Conservation (phyloP, 2,888 invertebrate genomes). For the Pediacus dermestoides region DNA sequence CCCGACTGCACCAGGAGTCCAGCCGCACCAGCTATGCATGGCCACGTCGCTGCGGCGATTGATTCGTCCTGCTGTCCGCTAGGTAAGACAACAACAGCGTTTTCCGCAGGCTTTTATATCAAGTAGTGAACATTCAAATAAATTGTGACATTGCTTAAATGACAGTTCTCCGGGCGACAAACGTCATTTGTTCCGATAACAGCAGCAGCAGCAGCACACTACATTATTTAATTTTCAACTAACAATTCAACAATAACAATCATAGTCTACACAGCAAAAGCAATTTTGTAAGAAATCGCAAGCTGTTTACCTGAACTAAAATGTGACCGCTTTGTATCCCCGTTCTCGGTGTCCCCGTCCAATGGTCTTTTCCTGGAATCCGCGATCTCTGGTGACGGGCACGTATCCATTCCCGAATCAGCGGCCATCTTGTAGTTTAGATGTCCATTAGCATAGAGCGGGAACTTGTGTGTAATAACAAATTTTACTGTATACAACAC, state of each 20-base stretch:
- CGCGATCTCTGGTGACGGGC: conserved; percentile 87
- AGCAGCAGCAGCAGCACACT: neutral
- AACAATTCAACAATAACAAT: neutral
- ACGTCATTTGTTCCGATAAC: conserved; percentile 10
- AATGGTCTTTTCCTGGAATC: conserved; percentile 88
- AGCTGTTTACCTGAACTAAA: conserved; percentile 77
- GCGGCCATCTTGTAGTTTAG: conserved; percentile 73
- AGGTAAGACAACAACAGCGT: too few relatives aligned
- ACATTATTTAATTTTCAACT: neutral
- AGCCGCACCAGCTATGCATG: too few relatives aligned
- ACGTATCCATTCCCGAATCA: conserved; percentile 91
- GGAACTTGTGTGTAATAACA: conserved; percentile 16
- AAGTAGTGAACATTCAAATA: too few relatives aligned
- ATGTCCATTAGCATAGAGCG: conserved; percentile 35
- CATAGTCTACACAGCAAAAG: too few relatives aligned
- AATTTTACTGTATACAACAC: conserved; percentile 15
- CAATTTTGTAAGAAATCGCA: conserved; percentile 13
- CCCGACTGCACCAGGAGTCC: conserved; percentile 5
- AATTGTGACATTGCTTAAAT: conserved; percentile 7
- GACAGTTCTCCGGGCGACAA: conserved; percentile 14
- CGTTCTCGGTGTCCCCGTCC: conserved; percentile 83
- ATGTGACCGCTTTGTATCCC: conserved; percentile 84
- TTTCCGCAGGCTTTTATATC: too few relatives aligned
- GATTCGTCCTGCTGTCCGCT: conserved; percentile 7
- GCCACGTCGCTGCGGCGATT: conserved; percentile 10